phyloP scores from a whole-genome alignment of 2,888 invertebrate genomes.

The Tetragonisca angustula region DNA sequence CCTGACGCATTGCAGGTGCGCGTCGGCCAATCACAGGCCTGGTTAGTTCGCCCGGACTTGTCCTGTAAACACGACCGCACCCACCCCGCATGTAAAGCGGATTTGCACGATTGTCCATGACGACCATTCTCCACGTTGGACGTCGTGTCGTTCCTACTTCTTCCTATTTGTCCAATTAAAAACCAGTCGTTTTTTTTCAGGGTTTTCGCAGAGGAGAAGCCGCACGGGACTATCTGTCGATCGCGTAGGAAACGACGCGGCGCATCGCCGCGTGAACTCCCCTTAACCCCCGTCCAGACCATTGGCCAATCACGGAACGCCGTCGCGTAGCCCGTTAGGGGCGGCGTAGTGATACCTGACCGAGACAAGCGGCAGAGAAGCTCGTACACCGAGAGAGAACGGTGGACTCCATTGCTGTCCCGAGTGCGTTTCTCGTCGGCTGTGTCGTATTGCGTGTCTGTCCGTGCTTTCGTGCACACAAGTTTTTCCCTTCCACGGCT shows the following conservation, averaged over 20 bases:
- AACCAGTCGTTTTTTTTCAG: slow-evolving; percentile 61
- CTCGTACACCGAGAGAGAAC: slow-evolving; percentile 72
- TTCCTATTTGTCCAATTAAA: slow-evolving; percentile 66
- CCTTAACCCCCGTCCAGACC: slow-evolving; percentile 60
- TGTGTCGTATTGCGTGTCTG: slow-evolving; percentile 71
- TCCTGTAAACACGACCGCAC: slow-evolving; percentile 89
- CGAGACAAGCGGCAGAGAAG: slow-evolving; percentile 67
- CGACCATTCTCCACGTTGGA: slow-evolving; percentile 37
- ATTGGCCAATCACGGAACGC: slow-evolving; percentile 51
- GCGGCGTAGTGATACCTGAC: slow-evolving; percentile 79
- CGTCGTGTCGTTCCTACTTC: slow-evolving; percentile 42
- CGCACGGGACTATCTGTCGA: slow-evolving; percentile 77
- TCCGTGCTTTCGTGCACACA: slow-evolving; percentile 62
- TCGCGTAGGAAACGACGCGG: slow-evolving; percentile 77
- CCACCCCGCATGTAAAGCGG: slow-evolving; percentile 77
- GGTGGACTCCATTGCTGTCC: slow-evolving; percentile 80
- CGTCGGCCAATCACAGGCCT: slow-evolving; percentile 91
- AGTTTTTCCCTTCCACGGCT: slow-evolving; percentile 47
- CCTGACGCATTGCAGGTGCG: slow-evolving; percentile 95
- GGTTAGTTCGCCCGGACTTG: slow-evolving; percentile 85
- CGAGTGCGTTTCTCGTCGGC: slow-evolving; percentile 83
- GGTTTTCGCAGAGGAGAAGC: slow-evolving; percentile 54
- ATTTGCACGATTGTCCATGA: slow-evolving; percentile 61
- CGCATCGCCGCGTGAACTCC: slow-evolving; percentile 67
- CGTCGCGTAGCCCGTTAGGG: slow-evolving; percentile 86